Conservation (phyloP, 2,888 invertebrate species). For the Automeris io region DNA sequence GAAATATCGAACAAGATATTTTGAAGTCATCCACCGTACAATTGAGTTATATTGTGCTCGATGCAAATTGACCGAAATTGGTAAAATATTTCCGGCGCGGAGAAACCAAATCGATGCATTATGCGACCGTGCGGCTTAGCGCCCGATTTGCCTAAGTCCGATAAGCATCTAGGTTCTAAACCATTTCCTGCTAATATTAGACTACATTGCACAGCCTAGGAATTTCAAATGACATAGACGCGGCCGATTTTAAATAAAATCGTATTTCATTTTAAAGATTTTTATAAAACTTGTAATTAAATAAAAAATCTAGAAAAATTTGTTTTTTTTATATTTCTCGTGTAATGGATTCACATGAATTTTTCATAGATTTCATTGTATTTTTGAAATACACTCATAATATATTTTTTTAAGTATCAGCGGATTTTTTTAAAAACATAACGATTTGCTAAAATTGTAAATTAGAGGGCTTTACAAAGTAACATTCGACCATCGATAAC, state of each 20-base stretch:
- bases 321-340: no score
- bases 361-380: no score
- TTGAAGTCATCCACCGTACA: neutral
- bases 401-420: no score
- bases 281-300: no score
- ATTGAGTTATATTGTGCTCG: neutral
- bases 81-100: conserved; percentile 2
- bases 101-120: conserved; percentile 17
- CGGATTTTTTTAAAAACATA: no score
- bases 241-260: neutral
- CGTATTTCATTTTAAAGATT: no score
- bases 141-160: conserved; percentile 34
- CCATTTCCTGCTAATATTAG: conserved; percentile 35
- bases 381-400: no score
- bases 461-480: no score
- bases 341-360: no score
- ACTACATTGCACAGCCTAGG: conserved; percentile 13
- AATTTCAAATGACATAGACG: conserved; percentile 13
- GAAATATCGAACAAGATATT: neutral
- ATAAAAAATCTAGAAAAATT: no score
- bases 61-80: neutral
- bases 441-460: no score
- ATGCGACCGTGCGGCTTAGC: conserved; percentile 21
- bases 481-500: no score
- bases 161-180: conserved; percentile 49